Percentiles rank a stretch among this genome's conserved stretches.
phyloP scores from a whole-genome alignment of 2,888 invertebrate species.

The Atherix ibis region DNA sequence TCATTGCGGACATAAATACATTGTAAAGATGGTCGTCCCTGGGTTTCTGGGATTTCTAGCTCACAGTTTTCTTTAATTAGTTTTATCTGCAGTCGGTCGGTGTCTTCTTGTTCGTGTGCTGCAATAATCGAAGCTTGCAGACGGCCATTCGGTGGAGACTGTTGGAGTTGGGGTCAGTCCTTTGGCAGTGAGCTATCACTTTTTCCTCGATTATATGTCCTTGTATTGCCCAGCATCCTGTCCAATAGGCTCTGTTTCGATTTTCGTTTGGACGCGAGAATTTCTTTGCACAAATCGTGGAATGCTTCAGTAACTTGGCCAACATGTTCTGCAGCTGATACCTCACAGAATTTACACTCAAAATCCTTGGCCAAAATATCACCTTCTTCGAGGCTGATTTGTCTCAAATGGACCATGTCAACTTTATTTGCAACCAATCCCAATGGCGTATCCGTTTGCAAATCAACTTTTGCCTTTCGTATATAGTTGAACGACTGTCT shows the following conservation, averaged over 20 bases:
- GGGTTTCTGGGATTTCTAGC: too few species aligned
- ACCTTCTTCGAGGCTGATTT: conserved; percentile 77
- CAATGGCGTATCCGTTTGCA: conserved; percentile 57
- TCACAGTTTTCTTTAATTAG: too few species aligned
- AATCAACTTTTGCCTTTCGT: conserved; percentile 51
- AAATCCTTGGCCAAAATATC: conserved; percentile 77
- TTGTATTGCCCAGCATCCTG: conserved; percentile 64
- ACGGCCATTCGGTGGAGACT: too few species aligned
- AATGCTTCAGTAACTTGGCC: conserved; percentile 71
- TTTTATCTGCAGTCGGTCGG: too few species aligned
- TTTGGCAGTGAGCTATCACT: conserved; percentile 79
- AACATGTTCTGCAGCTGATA: conserved; percentile 78
- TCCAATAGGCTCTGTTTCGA: conserved; percentile 73
- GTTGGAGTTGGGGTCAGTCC: too few species aligned
- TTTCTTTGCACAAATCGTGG: conserved; percentile 70
- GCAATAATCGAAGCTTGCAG: too few species aligned
- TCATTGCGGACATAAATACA: too few species aligned
- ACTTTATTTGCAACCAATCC: conserved; percentile 83
- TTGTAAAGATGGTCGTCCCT: too few species aligned
- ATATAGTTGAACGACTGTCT: conserved; percentile 71
- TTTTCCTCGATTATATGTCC: conserved; percentile 68
- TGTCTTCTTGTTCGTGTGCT: too few species aligned
- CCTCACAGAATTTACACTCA: conserved; percentile 76
- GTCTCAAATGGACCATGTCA: conserved; percentile 78
- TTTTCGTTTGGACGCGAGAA: conserved; percentile 59